A percentile compares a stretch with the other conserved stretches of the same genome.
Conservation (phyloP, 2,113 vertebrate species). For the Bothrops jararaca region DNA sequence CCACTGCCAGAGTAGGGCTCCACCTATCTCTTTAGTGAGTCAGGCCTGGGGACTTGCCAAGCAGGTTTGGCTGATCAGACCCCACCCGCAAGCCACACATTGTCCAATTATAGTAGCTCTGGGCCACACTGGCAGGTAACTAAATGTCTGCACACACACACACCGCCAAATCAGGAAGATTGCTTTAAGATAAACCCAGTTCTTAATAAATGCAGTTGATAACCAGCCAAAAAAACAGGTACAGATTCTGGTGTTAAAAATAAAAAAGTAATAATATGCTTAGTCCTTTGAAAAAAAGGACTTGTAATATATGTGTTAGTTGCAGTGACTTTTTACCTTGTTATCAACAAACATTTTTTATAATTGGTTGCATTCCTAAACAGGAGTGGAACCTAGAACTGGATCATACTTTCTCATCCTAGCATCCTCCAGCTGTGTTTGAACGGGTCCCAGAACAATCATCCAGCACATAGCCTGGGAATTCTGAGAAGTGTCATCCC, state of each 20-base stretch:
- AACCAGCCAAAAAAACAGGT: neutral
- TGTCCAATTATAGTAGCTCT: neutral
- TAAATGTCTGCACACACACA: neutral
- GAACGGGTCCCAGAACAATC: neutral
- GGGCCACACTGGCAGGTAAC: neutral
- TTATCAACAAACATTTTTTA: neutral
- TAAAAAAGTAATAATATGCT: neutral
- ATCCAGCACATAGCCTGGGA: neutral
- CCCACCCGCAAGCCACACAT: conserved; percentile 57
- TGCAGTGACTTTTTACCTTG: neutral
- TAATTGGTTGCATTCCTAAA: neutral
- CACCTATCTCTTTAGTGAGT: conserved; percentile 38
- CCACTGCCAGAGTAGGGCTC: conserved; percentile 12
- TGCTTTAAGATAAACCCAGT: neutral
- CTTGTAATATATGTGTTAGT: neutral
- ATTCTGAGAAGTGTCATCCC: neutral
- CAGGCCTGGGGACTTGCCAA: conserved; percentile 50
- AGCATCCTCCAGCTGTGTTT: neutral
- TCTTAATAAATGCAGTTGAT: neutral
- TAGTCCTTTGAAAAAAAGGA: neutral
- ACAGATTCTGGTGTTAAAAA: neutral
- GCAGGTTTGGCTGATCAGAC: conserved; percentile 56
- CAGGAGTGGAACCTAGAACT: neutral
- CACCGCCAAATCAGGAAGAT: neutral
- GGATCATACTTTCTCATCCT: neutral